These are phyloP conservation scores for Arrhamphus sclerolepis DNA, from an alignment of 2,797 vertebrate genomes.

Conservation along the genomic window DNA sequence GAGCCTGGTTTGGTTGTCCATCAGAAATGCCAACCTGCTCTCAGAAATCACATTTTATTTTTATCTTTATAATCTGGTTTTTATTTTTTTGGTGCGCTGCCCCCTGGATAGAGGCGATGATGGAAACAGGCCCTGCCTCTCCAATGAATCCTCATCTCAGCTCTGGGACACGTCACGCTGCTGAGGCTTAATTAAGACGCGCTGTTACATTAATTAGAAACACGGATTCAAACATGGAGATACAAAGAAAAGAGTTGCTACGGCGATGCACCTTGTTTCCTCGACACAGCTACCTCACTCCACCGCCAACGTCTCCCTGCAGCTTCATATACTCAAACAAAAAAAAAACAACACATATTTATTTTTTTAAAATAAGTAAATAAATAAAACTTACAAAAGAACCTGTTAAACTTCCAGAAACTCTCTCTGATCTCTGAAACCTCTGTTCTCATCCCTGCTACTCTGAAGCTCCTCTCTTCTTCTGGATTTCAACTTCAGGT, in stretches of 20 bases:
- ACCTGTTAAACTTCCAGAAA: too few species aligned
- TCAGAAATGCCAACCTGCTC: too few species aligned
- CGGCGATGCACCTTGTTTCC: constrained; percentile 46
- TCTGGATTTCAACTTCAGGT: too few species aligned
- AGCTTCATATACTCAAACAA: constrained; percentile 6
- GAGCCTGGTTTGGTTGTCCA: too few species aligned
- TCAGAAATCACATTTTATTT: too few species aligned
- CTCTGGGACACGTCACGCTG: neutral
- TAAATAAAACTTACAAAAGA: too few species aligned
- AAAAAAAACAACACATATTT: too few species aligned
- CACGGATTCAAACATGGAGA: constrained; percentile 46
- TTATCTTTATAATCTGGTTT: neutral
- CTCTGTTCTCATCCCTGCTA: too few species aligned
- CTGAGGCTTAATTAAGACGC: constrained; percentile 61
- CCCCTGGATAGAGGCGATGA: constrained; percentile 27
- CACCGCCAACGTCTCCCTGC: neutral
- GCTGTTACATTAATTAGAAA: constrained; percentile 59
- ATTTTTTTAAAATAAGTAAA: too few species aligned
- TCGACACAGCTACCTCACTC: constrained; percentile 40
- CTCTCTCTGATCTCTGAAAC: too few species aligned
- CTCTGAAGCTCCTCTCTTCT: too few species aligned
- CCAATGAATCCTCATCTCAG: neutral
- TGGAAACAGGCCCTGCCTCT: neutral
- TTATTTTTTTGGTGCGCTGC: constrained; percentile 47
- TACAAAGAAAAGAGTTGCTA: constrained; percentile 46